phyloP scores from a whole-genome alignment of 2,888 invertebrate genomes.

The Physocephala rufipes region DNA sequence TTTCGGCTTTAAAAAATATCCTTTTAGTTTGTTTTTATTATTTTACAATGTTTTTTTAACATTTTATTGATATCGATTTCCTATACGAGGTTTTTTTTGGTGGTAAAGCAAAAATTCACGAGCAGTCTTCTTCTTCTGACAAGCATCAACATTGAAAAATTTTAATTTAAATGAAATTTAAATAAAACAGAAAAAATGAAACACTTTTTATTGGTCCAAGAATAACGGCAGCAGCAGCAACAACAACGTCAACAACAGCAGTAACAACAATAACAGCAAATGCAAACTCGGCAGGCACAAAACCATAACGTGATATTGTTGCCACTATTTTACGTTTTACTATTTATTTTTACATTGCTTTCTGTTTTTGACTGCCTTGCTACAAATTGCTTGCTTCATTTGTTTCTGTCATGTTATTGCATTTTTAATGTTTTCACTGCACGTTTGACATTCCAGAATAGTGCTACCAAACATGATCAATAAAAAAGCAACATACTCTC shows the following conservation, averaged over 20 bases:
- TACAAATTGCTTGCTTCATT: no score
- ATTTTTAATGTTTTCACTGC: no score
- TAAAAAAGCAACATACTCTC: neutral
- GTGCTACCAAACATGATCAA: neutral
- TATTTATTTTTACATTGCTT: neutral
- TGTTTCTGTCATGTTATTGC: no score
- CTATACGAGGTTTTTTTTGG: no score
- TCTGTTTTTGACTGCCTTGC: neutral
- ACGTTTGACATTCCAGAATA: neutral
- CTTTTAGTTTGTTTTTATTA: no score
- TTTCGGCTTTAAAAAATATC: no score
- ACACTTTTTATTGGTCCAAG: neutral
- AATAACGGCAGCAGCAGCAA: neutral
- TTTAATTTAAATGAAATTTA: neutral
- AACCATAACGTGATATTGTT: neutral
- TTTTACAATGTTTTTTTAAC: no score
- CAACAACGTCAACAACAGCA: no score
- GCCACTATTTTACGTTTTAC: conserved; percentile 6
- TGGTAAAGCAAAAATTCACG: no score
- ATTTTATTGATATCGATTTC: no score
- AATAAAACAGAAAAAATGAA: neutral
- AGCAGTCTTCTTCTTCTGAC: no score
- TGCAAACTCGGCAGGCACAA: neutral
- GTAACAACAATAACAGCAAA: neutral
- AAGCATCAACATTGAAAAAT: neutral